A percentile compares a stretch with the other conserved stretches of the same genome.
Evolutionary conservation across 2,797 vertebrate species (phyloP).

Genomic region (Sphaeramia orbicularis): DNA sequence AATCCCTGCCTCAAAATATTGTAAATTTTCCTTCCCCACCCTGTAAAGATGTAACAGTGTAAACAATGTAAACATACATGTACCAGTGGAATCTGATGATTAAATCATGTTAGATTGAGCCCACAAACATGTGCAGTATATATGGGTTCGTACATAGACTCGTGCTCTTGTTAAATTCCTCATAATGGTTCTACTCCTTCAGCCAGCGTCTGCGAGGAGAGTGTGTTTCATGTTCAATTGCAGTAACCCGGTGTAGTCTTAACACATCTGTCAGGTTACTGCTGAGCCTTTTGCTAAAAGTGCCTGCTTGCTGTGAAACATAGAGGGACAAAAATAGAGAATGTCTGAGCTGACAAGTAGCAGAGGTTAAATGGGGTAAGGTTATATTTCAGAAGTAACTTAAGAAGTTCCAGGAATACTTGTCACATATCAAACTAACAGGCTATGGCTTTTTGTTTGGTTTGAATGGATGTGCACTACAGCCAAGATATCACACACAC

Average conservation of each 20-base stretch:
- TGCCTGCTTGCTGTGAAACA: constrained; percentile 41
- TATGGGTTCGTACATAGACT: too few species aligned
- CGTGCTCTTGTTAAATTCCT: neutral
- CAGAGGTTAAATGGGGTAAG: constrained; percentile 27
- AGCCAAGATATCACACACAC: neutral
- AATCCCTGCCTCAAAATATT: too few species aligned
- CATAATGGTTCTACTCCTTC: constrained; percentile 3
- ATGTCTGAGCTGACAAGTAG: constrained; percentile 29
- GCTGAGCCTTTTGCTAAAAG: constrained; percentile 40
- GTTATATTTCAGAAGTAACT: constrained; percentile 36
- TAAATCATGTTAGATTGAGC: too few species aligned
- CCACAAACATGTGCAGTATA: too few species aligned
- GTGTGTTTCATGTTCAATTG: constrained; percentile 42
- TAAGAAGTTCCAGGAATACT: constrained; percentile 21
- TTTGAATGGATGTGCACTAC: constrained; percentile 19
- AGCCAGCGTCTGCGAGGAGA: constrained; percentile 11
- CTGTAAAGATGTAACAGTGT: too few species aligned
- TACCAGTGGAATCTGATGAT: too few species aligned
- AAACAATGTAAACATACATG: too few species aligned
- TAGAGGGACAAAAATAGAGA: constrained; percentile 40
- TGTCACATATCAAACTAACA: constrained; percentile 29
- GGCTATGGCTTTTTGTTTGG: neutral
- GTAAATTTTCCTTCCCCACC: too few species aligned
- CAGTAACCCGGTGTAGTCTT: constrained; percentile 14
- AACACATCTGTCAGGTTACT: constrained; percentile 55